Conservation (phyloP, 2,113 vertebrate species). For the Sinocyclocheilus anshuiensis region DNA sequence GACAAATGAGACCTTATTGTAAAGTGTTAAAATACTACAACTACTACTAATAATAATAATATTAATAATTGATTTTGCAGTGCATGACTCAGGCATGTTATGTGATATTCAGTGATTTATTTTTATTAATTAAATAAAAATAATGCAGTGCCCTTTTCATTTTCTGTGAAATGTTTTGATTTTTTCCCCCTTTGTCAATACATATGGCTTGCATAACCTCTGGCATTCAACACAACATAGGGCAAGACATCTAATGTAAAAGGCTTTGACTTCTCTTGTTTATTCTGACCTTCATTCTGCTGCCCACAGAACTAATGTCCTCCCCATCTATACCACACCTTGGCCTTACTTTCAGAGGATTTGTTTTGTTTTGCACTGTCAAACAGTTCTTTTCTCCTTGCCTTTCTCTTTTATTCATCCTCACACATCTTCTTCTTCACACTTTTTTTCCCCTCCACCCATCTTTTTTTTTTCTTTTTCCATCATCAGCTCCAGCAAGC, state of each 20-base stretch:
- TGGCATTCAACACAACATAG: not conserved
- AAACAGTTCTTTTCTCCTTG: not conserved
- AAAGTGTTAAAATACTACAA: too few species aligned
- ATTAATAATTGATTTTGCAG: too few species aligned
- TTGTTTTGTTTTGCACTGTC: not conserved
- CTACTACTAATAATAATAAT: too few species aligned
- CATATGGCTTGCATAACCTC: not conserved
- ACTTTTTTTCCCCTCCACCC: not conserved
- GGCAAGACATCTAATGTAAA: not conserved
- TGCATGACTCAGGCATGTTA: too few species aligned
- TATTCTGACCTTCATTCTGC: not conserved
- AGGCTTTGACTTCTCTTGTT: not conserved
- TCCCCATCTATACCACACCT: not conserved
- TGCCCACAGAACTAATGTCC: not conserved
- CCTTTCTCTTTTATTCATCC: not conserved
- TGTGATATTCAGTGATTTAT: too few species aligned
- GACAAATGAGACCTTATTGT: too few species aligned
- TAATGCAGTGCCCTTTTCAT: too few species aligned
- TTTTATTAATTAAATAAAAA: too few species aligned
- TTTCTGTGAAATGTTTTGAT: too few species aligned
- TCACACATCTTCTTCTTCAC: not conserved
- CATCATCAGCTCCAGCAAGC: constrained; percentile 7
- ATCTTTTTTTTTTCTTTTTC: too few species aligned
- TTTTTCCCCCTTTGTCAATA: too few species aligned
- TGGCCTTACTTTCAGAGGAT: not conserved